phyloP scores from a whole-genome alignment of 2,797 vertebrate genomes.

The Sebastes variabilis region DNA sequence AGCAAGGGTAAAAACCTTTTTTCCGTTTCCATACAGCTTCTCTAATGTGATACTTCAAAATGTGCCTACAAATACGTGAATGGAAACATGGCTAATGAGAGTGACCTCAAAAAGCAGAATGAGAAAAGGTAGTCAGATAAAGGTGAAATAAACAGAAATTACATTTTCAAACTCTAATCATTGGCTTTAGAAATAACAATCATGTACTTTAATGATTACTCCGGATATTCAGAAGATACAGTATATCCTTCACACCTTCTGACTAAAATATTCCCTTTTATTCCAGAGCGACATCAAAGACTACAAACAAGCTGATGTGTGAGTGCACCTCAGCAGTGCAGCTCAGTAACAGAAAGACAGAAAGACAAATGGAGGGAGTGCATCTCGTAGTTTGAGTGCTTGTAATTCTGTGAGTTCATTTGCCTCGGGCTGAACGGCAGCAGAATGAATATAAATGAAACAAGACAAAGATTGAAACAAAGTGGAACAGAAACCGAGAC shows the following conservation, averaged over 20 bases:
- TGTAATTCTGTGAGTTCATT: conserved; percentile 13
- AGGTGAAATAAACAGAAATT: too few relatives aligned
- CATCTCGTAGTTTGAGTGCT: conserved; percentile 4
- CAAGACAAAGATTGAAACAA: not conserved
- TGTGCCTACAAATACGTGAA: too few relatives aligned
- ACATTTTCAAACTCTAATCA: too few relatives aligned
- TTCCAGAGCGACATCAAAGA: not conserved
- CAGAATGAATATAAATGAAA: conserved; percentile 27
- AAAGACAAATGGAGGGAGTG: conserved; percentile 5
- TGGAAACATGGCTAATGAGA: not conserved
- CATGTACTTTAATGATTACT: not conserved
- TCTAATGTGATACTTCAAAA: too few relatives aligned
- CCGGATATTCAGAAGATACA: not conserved
- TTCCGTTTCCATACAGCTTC: too few relatives aligned
- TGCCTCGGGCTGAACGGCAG: conserved; percentile 14
- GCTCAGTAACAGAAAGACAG: not conserved
- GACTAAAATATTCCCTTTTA: not conserved
- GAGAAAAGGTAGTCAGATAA: too few relatives aligned
- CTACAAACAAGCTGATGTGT: not conserved
- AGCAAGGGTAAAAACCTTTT: too few relatives aligned
- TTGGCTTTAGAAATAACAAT: not conserved
- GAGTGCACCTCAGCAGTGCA: not conserved
- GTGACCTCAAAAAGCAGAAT: not conserved
- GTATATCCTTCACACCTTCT: not conserved
- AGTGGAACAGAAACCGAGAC: not conserved